Evolutionary conservation across 2,797 vertebrate genomes (phyloP).

Genomic region (Prunella strophiata): DNA sequence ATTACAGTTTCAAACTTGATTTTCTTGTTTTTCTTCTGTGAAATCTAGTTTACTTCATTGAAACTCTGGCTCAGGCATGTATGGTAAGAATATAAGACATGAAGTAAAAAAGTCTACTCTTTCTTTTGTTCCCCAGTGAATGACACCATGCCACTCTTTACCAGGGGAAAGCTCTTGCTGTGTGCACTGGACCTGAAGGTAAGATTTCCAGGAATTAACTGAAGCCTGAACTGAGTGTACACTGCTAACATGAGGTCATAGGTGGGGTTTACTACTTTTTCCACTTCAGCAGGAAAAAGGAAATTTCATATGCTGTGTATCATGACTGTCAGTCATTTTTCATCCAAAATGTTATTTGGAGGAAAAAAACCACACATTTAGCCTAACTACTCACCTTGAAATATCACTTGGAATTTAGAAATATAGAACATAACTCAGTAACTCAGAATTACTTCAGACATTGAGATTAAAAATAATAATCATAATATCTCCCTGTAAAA

Average conservation of each 20-base stretch:
- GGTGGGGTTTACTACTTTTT: background rate
- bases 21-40: background rate
- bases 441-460: background rate
- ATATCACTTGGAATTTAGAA: background rate
- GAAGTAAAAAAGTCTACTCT: background rate
- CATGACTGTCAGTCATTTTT: background rate
- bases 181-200: background rate
- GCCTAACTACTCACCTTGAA: background rate
- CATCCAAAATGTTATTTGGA: background rate
- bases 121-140: background rate
- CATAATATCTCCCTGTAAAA: background rate
- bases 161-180: background rate
- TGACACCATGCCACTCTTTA: background rate
- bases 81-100: background rate
- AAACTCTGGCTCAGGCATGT: background rate
- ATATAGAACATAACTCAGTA: background rate
- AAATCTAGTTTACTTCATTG: background rate
- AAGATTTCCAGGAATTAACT: background rate
- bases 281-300: background rate
- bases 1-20: background rate
- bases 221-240: background rate
- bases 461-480: background rate
- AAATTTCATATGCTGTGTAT: background rate
- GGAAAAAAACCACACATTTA: background rate
- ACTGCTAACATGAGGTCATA: background rate